Evolutionary conservation across 1,140 invertebrate species (phyloP).

Genomic region (Rhopalosiphum padi): DNA sequence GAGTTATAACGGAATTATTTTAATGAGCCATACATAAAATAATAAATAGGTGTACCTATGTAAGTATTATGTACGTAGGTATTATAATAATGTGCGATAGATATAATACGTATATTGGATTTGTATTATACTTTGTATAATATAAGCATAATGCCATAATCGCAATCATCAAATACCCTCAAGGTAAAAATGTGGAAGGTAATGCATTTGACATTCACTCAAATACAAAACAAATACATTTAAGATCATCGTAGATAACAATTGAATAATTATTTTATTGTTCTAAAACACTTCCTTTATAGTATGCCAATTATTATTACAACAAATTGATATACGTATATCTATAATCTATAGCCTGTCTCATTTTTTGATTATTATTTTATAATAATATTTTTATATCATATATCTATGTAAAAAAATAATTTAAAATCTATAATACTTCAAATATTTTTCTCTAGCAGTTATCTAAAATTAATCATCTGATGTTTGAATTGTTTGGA

Average conservation of each 20-base stretch:
- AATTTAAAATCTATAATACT: no score
- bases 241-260: background rate
- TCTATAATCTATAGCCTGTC: background rate
- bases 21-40: background rate
- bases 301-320: background rate
- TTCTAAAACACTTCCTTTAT: background rate
- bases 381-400: background rate
- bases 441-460: no score
- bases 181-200: constrained; percentile 11
- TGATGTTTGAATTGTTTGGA: no score
- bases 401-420: background rate
- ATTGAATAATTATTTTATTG: background rate
- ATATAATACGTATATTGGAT: background rate
- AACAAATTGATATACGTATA: background rate
- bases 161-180: background rate
- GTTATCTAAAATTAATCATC: no score
- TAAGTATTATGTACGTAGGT: background rate
- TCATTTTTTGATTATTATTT: background rate
- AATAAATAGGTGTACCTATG: background rate
- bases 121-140: background rate
- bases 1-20: background rate
- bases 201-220: background rate
- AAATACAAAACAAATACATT: background rate
- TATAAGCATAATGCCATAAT: background rate
- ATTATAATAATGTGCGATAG: background rate